Evolutionary conservation across 2,113 vertebrate genomes (phyloP).

Genomic region (Psettodes erumei): DNA sequence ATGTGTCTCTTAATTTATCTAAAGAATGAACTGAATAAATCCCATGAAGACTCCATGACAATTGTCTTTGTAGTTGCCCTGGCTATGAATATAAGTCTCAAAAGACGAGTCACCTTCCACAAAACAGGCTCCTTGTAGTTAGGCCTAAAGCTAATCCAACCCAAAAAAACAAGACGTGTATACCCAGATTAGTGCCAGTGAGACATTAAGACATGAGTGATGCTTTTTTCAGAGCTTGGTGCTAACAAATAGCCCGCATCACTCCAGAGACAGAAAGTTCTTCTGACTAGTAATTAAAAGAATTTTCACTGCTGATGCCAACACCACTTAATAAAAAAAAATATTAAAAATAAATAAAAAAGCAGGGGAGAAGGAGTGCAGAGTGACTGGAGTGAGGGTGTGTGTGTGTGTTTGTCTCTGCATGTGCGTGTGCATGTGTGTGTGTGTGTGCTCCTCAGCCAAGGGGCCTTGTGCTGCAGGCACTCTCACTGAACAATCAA

Average conservation of each 20-base stretch:
- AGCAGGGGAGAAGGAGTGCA: conserved; percentile 55
- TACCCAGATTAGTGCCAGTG: conserved; percentile 60
- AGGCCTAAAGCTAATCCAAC: conserved; percentile 48
- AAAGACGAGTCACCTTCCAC: conserved; percentile 31
- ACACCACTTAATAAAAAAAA: conserved; percentile 79
- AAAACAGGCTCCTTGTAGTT: conserved; percentile 40
- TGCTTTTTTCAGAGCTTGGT: conserved; percentile 58
- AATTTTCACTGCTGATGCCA: conserved; percentile 78
- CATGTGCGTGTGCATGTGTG: conserved; percentile 23
- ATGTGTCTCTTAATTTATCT: not conserved
- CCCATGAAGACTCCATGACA: not conserved
- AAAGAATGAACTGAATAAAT: not conserved
- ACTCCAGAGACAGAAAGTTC: conserved; percentile 75
- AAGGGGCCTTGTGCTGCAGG: conserved; percentile 70
- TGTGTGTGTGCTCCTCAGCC: conserved; percentile 48
- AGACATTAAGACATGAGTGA: conserved; percentile 53
- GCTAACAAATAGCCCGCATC: conserved; percentile 72
- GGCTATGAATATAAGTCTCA: not conserved
- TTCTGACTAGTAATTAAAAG: conserved; percentile 83
- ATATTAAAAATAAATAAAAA: too few species aligned
- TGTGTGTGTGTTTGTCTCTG: conserved; percentile 16
- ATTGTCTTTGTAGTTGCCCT: not conserved
- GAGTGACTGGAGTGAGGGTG: conserved; percentile 44
- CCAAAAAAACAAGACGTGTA: conserved; percentile 51
- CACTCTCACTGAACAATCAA: conserved; percentile 80